These are phyloP conservation scores for Agelastica alni DNA, from an alignment of 2,888 invertebrate species.

Conservation along the genomic window DNA sequence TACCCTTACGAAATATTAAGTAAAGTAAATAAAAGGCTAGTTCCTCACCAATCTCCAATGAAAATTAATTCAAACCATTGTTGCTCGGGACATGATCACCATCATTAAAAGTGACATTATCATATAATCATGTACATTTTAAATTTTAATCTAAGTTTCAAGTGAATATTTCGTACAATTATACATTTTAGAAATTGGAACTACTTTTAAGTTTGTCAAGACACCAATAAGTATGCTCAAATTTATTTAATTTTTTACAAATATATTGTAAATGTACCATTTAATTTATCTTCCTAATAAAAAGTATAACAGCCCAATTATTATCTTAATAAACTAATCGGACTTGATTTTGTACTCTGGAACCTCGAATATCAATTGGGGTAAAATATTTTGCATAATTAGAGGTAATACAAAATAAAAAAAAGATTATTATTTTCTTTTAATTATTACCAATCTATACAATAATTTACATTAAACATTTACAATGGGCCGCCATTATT, in stretches of 20 bases:
- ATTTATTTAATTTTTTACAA: too few species aligned
- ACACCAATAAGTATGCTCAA: too few species aligned
- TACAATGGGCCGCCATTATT: constrained; percentile 52
- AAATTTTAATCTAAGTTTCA: constrained; percentile 3
- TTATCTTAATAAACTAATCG: too few species aligned
- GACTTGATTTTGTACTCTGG: too few species aligned
- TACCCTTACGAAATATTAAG: constrained; percentile 68
- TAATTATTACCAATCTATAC: too few species aligned
- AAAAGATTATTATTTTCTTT: too few species aligned
- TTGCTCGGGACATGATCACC: constrained; percentile 47
- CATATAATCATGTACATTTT: not conserved
- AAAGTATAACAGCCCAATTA: too few species aligned
- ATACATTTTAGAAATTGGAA: not conserved
- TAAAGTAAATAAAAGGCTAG: constrained; percentile 57
- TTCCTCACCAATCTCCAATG: constrained; percentile 29
- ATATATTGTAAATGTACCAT: constrained; percentile 2
- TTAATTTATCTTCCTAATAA: too few species aligned
- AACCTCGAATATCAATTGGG: too few species aligned
- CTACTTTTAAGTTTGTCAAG: too few species aligned
- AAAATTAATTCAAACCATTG: constrained; percentile 38
- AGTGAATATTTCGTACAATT: constrained; percentile 1
- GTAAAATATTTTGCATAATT: too few species aligned
- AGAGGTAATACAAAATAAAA: too few species aligned
- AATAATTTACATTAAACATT: not conserved
- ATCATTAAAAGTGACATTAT: constrained; percentile 23